Evolutionary conservation across 2,888 invertebrate species (phyloP), one percentile per base, ranked within the genome.

Genomic region (Napeogenes inachia): DNA sequence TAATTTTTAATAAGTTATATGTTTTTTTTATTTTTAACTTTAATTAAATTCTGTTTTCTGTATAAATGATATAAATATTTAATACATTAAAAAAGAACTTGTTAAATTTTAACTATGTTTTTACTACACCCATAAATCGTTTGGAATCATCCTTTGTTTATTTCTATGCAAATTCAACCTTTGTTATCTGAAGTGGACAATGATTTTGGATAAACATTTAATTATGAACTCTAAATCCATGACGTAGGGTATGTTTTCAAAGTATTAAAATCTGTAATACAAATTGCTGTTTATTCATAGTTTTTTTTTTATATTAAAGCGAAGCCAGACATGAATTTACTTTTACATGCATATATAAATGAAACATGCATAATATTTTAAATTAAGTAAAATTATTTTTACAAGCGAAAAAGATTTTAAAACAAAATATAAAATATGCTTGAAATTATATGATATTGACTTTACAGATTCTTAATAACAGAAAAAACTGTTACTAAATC

Each of bases 81-180:
- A 35, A 35, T 5, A 35, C 3, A 35, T 5, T 35, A 35, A 5
- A 35, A 5, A 35, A 35, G 30, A 30, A 2, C 10, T 55, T 55
- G 56, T 33, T 54, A 50, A 45, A 54, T 35, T 32, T 65, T 61
- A 42, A 46, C 62, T 67, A 56, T 57, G 47, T 54, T 38, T 58
- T 55, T 50, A 54, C 56, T 58, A 60, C 57, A 64, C 59, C 55
- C 62, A 83, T 84, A 83, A 83, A 84, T 84, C 77, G 76, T 75
- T 73, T 70, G 77, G 80, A 83, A 81, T 81, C 81, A 82, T 77
- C 79, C 80, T 79, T 73, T 81, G 82, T 84, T 84, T 84, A 84
- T 84, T 84, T 82, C 81, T 79, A 85, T 84, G 85, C 80, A 84
- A 85, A 85, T 85, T 78, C 73, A 69, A 73, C 78, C 79, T 80